These are phyloP conservation scores for Drosophila leontia DNA, from an alignment of 1,140 invertebrate genomes.

Conservation along the genomic window DNA sequence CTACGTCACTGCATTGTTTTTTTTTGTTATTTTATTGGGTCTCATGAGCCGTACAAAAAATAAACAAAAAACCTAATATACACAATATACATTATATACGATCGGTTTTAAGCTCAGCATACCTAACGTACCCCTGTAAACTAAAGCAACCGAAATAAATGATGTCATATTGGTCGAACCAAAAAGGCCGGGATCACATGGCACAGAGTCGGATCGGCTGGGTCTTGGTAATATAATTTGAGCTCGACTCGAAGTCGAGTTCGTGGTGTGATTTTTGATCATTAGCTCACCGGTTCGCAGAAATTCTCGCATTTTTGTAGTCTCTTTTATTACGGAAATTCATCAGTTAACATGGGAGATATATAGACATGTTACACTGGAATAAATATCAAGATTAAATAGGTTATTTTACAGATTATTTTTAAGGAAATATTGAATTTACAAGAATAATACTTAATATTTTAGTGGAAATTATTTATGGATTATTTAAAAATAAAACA, in stretches of 20 bases:
- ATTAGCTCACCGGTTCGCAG: constrained; percentile 67
- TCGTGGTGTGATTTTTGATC: constrained; percentile 62
- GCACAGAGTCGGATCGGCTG: constrained; percentile 13
- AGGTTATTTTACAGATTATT: background rate
- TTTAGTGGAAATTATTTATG: too few species aligned
- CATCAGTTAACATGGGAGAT: constrained; percentile 23
- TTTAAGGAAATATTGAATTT: background rate
- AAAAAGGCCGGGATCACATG: constrained; percentile 57
- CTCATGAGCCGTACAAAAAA: constrained; percentile 31
- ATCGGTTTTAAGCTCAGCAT: constrained; percentile 14
- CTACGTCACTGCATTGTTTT: constrained; percentile 36
- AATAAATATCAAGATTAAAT: background rate
- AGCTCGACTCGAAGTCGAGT: constrained; percentile 35
- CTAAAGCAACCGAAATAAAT: constrained; percentile 46
- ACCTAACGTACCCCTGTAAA: constrained; percentile 34
- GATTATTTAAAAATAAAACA: too few species aligned
- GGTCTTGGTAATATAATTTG: constrained; percentile 41
- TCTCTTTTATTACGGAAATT: constrained; percentile 61
- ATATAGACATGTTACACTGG: constrained; percentile 1
- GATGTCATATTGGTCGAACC: constrained; percentile 63
- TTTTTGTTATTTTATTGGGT: constrained; percentile 16
- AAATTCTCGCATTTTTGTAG: constrained; percentile 42
- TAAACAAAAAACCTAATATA: constrained; percentile 17
- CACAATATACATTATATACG: too few species aligned
- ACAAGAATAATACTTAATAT: background rate